phyloP scores from a whole-genome alignment of 2,113 vertebrate genomes.

The Pelusios castaneus region DNA sequence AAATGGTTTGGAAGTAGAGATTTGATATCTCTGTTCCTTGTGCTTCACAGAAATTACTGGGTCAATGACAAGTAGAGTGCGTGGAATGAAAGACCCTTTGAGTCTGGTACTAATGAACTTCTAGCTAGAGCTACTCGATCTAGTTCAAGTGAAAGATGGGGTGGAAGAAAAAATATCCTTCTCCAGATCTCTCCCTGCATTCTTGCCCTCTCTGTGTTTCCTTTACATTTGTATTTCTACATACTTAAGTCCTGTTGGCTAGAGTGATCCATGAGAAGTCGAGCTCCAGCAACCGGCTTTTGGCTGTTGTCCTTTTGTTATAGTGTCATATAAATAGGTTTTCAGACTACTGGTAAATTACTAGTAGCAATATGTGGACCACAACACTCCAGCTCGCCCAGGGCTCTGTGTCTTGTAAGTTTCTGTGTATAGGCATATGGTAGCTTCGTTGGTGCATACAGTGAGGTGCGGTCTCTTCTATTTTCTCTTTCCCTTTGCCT shows the following conservation, averaged over 20 bases:
- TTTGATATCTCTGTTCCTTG: neutral
- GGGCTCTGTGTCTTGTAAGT: neutral
- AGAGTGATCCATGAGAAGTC: neutral
- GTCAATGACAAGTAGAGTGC: neutral
- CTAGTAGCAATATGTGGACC: neutral
- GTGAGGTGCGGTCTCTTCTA: neutral
- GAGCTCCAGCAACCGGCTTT: accelerated
- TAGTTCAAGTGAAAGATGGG: neutral
- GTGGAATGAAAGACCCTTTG: neutral
- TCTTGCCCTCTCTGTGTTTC: neutral
- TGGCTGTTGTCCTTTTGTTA: neutral
- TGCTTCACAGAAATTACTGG: neutral
- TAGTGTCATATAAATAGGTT: neutral
- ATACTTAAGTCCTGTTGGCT: accelerated
- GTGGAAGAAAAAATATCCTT: accelerated
- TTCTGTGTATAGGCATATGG: neutral
- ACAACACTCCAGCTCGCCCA: accelerated
- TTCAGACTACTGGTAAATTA: neutral
- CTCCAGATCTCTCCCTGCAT: neutral
- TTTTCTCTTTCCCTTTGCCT: neutral
- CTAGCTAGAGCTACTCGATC: neutral
- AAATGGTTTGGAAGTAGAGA: neutral
- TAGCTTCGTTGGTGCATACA: neutral
- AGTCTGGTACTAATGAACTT: accelerated
- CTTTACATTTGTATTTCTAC: neutral